Percentiles rank a stretch among this genome's conserved stretches.
phyloP scores from a whole-genome alignment of 2,113 vertebrate genomes.

The Cryptomyrus ogoouensis region DNA sequence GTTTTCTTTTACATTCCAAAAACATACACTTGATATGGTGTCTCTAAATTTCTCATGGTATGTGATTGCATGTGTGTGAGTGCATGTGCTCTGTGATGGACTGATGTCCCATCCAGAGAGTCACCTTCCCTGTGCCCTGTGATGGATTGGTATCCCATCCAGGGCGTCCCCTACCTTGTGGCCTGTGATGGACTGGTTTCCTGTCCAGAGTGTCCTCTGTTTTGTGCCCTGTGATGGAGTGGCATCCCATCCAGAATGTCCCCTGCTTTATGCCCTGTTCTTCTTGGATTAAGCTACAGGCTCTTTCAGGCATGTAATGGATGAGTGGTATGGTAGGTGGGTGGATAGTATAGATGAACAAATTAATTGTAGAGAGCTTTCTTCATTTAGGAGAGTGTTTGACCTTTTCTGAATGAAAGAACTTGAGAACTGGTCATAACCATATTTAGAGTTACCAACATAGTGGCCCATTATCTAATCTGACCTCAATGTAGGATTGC shows the following conservation, averaged over 20 bases:
- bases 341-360: neutral
- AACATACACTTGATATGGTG: neutral
- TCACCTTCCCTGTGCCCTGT: neutral
- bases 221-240: neutral
- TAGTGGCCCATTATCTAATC: neutral
- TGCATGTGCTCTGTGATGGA: neutral
- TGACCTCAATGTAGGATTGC: neutral
- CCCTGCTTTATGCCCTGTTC: neutral
- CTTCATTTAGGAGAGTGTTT: neutral
- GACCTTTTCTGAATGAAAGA: neutral
- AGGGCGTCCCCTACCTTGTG: neutral
- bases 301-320: neutral
- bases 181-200: neutral
- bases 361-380: neutral
- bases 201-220: neutral
- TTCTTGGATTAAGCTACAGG: neutral
- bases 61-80: neutral
- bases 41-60: neutral
- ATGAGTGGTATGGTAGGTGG: neutral
- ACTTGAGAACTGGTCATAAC: neutral
- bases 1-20: neutral
- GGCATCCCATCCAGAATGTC: neutral
- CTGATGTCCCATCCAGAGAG: neutral
- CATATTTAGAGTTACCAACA: neutral
- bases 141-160: neutral